Evolutionary conservation across 2,797 vertebrate genomes (phyloP).

Genomic region (Leucoraja ocellata): DNA sequence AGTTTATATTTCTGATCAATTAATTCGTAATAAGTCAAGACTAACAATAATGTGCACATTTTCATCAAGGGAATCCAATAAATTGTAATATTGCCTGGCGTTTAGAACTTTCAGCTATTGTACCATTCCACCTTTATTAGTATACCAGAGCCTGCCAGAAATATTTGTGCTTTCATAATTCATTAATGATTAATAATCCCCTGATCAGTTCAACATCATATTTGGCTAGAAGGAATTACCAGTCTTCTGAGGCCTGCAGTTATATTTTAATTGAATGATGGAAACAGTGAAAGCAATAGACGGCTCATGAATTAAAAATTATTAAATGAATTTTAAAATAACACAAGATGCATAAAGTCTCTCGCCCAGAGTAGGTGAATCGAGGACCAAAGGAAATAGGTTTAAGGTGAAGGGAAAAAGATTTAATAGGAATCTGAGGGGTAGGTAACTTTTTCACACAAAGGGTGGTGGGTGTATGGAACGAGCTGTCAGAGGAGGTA

Average conservation of each 20-base stretch:
- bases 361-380: too few relatives aligned
- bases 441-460: too few relatives aligned
- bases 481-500: too few relatives aligned
- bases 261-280: conserved; percentile 34
- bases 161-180: neutral
- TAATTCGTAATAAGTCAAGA: neutral
- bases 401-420: too few relatives aligned
- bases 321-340: neutral
- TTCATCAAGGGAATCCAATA: neutral
- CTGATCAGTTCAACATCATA: neutral
- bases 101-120: neutral
- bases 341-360: too few relatives aligned
- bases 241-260: neutral
- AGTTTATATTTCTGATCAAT: neutral
- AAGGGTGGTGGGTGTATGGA: too few relatives aligned
- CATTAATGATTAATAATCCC: conserved; percentile 34
- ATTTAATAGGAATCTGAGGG: too few relatives aligned
- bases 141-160: neutral
- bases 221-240: neutral
- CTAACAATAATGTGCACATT: neutral
- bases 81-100: neutral
- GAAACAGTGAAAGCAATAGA: neutral
- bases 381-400: too few relatives aligned
- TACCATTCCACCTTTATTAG: conserved; percentile 2
- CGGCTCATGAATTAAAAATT: conserved; percentile 26